Conservation (phyloP, 2,888 invertebrate species). For the Cheilosia grossa region DNA sequence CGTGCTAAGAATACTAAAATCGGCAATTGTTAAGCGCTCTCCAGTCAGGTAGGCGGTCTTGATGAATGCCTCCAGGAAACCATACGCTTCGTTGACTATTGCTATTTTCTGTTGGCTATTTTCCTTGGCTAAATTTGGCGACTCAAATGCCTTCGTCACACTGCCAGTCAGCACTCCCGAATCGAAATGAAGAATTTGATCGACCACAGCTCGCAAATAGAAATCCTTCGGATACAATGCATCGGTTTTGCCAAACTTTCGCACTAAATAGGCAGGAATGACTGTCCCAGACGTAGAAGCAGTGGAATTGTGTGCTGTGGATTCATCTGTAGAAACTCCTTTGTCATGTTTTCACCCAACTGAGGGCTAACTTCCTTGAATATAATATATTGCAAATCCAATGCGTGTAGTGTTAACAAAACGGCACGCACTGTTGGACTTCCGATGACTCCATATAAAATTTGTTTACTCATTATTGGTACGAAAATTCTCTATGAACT, state of each 20-base stretch:
- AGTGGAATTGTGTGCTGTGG: slow-evolving; percentile 84
- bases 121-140: slow-evolving; percentile 76
- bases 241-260: too few relatives aligned
- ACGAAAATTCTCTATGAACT: not conserved
- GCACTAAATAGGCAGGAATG: too few relatives aligned
- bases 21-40: slow-evolving; percentile 79
- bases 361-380: slow-evolving; percentile 76
- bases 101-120: slow-evolving; percentile 70
- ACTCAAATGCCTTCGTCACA: slow-evolving; percentile 58
- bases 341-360: slow-evolving; percentile 76
- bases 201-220: too few relatives aligned
- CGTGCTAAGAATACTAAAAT: slow-evolving; percentile 78
- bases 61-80: slow-evolving; percentile 77
- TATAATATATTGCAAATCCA: slow-evolving; percentile 76
- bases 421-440: too few relatives aligned
- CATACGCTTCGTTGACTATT: slow-evolving; percentile 76
- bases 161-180: slow-evolving; percentile 76
- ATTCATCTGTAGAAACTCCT: slow-evolving; percentile 83
- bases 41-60: slow-evolving; percentile 78
- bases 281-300: slow-evolving; percentile 51
- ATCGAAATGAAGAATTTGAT: slow-evolving; percentile 79
- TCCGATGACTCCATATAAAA: slow-evolving; percentile 78
- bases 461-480: slow-evolving; percentile 76
- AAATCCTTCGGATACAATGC: too few relatives aligned
- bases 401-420: slow-evolving; percentile 77